Evolutionary conservation across 2,113 vertebrate species (phyloP).

Genomic region (Apaloderma vittatum): DNA sequence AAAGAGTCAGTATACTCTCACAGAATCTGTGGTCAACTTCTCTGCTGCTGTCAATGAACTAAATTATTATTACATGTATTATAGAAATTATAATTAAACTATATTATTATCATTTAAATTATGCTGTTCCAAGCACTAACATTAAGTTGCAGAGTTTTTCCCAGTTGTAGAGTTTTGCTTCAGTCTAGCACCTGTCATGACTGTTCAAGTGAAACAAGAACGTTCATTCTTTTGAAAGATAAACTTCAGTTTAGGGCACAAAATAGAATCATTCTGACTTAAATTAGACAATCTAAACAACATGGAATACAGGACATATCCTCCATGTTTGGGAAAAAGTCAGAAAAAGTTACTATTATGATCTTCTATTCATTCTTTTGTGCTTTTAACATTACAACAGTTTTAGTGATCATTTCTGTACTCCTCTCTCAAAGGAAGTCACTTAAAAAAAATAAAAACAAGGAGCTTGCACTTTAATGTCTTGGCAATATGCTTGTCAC

Average conservation of each 20-base stretch:
- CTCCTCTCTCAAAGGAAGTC: neutral
- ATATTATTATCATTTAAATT: neutral
- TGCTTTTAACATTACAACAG: neutral
- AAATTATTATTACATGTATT: neutral
- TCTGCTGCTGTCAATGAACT: neutral
- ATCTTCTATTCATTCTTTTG: neutral
- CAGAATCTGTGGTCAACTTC: neutral
- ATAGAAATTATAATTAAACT: neutral
- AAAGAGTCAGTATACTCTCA: neutral
- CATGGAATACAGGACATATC: neutral
- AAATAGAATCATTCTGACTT: neutral
- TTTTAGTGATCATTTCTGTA: neutral
- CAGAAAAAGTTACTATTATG: neutral
- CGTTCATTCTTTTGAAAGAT: neutral
- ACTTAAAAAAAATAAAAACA: slow-evolving; percentile 13
- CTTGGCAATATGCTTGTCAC: slow-evolving; percentile 29
- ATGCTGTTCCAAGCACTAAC: neutral
- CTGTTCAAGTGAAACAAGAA: neutral
- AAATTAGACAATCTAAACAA: neutral
- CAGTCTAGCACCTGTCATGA: neutral
- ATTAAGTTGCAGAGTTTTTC: neutral
- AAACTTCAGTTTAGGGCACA: neutral
- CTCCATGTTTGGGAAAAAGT: neutral
- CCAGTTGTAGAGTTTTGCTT: neutral
- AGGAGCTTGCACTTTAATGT: slow-evolving; percentile 8